Evolutionary conservation across 1,140 invertebrate genomes (phyloP), one percentile per base, ranked within the genome.

Genomic region (Steinernema khuongi): DNA sequence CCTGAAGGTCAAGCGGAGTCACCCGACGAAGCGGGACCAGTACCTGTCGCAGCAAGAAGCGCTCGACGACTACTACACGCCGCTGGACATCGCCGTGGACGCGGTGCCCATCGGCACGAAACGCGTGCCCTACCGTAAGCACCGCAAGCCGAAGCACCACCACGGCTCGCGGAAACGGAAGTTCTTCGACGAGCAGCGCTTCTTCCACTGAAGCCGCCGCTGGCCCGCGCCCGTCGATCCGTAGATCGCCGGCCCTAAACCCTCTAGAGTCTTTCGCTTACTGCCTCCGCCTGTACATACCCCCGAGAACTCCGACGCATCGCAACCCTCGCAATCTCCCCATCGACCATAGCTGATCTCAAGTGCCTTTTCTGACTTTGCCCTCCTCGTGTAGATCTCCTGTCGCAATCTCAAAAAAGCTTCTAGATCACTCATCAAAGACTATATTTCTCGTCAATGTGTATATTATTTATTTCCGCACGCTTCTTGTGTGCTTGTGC

Each of bases 401-500:
- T 60, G 50, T 60, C 50, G 50, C 50, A 60, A 60, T 60, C 50
- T 60, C 50, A 60, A 26, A 60, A 41, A 60, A 60, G 50, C 50
- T 60, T 60, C 14, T 60, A 60, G 50, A 60, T 60, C 50, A 60
- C 50, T 60, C 50, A 60, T 7, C 36, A 41, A n/a, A 41, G 36
- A 41, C n/a, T n/a, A n/a, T n/a, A n/a, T n/a, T n/a, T n/a, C n/a
- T n/a, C n/a, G n/a, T n/a, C n/a, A n/a, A n/a, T n/a, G n/a, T n/a
- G n/a, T n/a, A n/a, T n/a, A 41, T 41, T 41, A 41, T 41, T 41
- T 41, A 41, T 41, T 41, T 41, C n/a, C n/a, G n/a, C n/a, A n/a
- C n/a, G n/a, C n/a, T n/a, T n/a, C n/a, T n/a, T n/a, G n/a, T n/a
- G n/a, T n/a, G n/a, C n/a, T n/a, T n/a, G n/a, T n/a, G n/a, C n/a